phyloP scores from a whole-genome alignment of 2,797 vertebrate genomes.

The Lycodopsis pacificus region DNA sequence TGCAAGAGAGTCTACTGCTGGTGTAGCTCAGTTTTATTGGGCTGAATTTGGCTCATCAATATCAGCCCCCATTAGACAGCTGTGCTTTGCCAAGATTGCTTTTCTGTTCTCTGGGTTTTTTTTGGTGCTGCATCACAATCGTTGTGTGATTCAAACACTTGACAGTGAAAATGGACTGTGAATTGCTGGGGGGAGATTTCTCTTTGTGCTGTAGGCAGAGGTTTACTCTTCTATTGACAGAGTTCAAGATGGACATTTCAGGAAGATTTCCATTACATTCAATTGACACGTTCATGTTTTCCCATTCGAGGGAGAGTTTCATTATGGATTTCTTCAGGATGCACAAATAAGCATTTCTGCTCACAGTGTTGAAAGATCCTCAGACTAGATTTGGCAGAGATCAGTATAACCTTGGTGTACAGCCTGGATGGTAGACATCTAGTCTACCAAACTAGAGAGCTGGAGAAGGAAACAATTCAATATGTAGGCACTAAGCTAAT shows the following conservation, averaged over 20 bases:
- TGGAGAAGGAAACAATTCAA: not conserved
- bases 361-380: not conserved
- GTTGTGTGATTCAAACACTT: slow-evolving; percentile 36
- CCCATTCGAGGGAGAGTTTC: not conserved
- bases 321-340: not conserved
- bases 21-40: not conserved
- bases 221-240: slow-evolving; percentile 10
- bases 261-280: slow-evolving; percentile 8
- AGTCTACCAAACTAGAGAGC: not conserved
- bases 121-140: slow-evolving; percentile 33
- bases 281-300: slow-evolving; percentile 18
- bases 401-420: not conserved
- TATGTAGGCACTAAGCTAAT: not conserved
- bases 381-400: not conserved
- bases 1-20: not conserved
- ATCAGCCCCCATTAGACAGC: slow-evolving; percentile 38
- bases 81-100: slow-evolving; percentile 32
- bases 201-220: slow-evolving; percentile 14
- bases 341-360: not conserved
- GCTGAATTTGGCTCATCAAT: not conserved
- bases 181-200: slow-evolving; percentile 30
- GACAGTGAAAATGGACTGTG: slow-evolving; percentile 36
- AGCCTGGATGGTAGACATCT: not conserved
- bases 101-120: slow-evolving; percentile 25
- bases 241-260: slow-evolving; percentile 24